phyloP scores from a whole-genome alignment of 2,113 vertebrate species.

The Agapornis roseicollis region DNA sequence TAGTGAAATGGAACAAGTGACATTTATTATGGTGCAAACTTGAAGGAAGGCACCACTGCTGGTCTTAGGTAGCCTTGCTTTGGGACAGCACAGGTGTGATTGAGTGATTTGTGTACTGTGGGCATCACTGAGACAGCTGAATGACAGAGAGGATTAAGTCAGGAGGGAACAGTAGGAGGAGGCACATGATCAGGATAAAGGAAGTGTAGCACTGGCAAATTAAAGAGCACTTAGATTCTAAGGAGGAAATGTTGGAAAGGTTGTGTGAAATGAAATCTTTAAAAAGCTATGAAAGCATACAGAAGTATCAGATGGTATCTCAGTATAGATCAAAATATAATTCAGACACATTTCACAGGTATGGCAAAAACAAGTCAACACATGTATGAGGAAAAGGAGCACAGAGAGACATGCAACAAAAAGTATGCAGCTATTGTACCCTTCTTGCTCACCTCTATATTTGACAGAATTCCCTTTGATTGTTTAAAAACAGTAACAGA shows the following conservation, averaged over 20 bases:
- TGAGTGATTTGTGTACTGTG: not conserved
- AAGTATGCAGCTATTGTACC: not conserved
- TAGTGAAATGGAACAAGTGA: not conserved
- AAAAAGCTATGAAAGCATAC: not conserved
- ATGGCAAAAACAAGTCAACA: not conserved
- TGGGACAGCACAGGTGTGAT: not conserved
- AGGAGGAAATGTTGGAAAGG: not conserved
- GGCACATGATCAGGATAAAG: not conserved
- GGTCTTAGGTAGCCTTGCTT: not conserved
- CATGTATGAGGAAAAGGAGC: not conserved
- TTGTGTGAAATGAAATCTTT: not conserved
- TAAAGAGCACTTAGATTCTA: not conserved
- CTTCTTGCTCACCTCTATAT: not conserved
- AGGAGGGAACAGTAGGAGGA: not conserved
- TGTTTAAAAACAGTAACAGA: not conserved
- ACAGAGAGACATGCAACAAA: not conserved
- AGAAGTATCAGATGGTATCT: not conserved
- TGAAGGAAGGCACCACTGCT: not conserved
- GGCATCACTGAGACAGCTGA: rapidly evolving
- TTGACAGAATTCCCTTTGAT: not conserved
- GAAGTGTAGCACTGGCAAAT: not conserved
- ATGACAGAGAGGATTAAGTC: not conserved
- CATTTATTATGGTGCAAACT: not conserved
- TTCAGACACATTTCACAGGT: not conserved
- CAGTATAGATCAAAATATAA: not conserved